These are phyloP conservation scores for Prionailurus bengalensis DNA, from an alignment of 2,113 vertebrate genomes.

Conservation along the genomic window DNA sequence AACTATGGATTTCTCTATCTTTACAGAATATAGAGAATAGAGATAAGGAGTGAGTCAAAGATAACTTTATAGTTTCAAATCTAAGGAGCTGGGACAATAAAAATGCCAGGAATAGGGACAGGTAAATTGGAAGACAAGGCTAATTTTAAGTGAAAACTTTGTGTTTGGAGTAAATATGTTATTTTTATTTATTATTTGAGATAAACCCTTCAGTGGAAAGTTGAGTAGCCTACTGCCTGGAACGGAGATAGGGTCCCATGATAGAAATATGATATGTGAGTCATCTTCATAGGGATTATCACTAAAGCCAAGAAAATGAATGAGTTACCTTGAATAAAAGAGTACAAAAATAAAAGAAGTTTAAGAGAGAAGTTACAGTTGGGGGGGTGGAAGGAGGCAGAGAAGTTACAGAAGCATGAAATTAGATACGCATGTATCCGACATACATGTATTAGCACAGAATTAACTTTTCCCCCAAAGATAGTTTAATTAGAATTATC, in stretches of 20 bases:
- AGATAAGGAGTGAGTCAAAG: background rate
- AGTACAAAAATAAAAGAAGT: background rate
- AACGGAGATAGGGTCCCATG: background rate
- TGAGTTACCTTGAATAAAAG: background rate
- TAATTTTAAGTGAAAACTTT: background rate
- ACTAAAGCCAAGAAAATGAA: background rate
- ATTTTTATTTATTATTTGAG: background rate
- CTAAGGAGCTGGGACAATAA: background rate
- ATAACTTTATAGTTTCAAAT: background rate
- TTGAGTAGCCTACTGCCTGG: background rate
- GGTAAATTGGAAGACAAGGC: background rate
- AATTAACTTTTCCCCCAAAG: background rate
- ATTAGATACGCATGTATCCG: background rate
- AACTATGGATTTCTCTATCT: background rate
- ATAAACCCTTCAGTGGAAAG: background rate
- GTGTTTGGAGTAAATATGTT: background rate
- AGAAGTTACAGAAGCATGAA: background rate
- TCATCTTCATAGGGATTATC: background rate
- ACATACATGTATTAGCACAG: background rate
- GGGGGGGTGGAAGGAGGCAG: background rate
- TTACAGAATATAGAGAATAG: background rate
- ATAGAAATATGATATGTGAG: background rate
- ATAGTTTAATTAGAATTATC: background rate
- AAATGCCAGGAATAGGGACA: background rate
- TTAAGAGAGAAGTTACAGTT: background rate